phyloP scores from a whole-genome alignment of 2,888 invertebrate species.

The Lasioglossum malachurum region DNA sequence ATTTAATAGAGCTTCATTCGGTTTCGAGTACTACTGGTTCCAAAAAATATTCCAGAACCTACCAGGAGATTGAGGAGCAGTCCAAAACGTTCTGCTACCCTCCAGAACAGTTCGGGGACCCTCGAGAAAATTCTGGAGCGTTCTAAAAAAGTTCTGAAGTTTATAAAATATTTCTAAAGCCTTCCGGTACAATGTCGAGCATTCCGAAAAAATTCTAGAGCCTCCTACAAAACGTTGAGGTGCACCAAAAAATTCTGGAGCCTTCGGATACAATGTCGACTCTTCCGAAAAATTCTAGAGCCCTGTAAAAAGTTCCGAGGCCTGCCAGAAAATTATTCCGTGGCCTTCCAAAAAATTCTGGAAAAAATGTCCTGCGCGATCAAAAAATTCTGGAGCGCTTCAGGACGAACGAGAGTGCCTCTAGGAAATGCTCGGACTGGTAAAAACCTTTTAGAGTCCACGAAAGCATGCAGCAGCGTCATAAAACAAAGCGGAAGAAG shows the following conservation, averaged over 20 bases:
- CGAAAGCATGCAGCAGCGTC: background rate
- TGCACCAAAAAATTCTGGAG: background rate
- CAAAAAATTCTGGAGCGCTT: background rate
- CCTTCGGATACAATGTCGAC: too few relatives aligned
- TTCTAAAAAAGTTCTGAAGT: too few relatives aligned
- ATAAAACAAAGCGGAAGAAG: background rate
- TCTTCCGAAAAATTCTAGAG: background rate
- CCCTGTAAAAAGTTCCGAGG: background rate
- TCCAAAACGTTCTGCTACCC: too few relatives aligned
- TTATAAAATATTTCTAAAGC: background rate
- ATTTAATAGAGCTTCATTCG: background rate
- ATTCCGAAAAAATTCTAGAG: too few relatives aligned
- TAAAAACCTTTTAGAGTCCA: background rate
- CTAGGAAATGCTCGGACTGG: background rate
- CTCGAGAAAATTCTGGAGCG: background rate
- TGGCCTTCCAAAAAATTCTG: background rate
- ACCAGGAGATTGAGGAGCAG: too few relatives aligned
- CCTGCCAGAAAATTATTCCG: background rate
- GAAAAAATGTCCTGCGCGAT: background rate
- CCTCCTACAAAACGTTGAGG: too few relatives aligned
- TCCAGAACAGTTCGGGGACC: too few relatives aligned
- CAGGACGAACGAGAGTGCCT: background rate
- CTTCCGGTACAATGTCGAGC: background rate
- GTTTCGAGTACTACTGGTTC: background rate
- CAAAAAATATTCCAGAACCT: background rate